Base-by-base conservation (phyloP, 2,797 vertebrate species). In the Pantherophis alleghaniensis region DNA sequence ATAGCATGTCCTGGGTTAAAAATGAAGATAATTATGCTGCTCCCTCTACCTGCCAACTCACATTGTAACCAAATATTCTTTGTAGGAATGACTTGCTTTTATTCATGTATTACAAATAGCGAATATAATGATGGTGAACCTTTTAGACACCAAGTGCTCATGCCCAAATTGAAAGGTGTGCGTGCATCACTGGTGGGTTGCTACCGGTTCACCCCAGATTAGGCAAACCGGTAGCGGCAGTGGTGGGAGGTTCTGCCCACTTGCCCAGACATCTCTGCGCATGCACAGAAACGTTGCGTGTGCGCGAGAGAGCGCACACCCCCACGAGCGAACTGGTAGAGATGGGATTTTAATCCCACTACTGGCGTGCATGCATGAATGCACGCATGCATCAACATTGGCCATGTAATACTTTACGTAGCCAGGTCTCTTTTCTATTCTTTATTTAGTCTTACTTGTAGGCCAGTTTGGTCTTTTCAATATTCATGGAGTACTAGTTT, bases 11-110 rank as follows among this genome's bases (percentile, higher is more conserved):
- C 2, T 56, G 5, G 7, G n/a, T 59, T 28, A 37, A 83, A 94
- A 74, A 87, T 61, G 11, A 90, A 59, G 56, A 28, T 24, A 93
- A 89, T 24, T 51, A 28, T 37, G 5, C 10, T 0, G 13, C n/a
- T 61, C 11, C 86, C 3, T 1, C 2, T 0, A 0, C 1, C n/a
- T 1, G 0, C 0, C 5, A 3, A 89, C 74, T 93, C 14, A 11
- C 37, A 16, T 24, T 61, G 83, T 93, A 94, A 32, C 42, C 0
- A 2, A 66, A 83, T 57, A 7, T 20, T 24, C 87, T 13, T 28
- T 7, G 4, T 5, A 79, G 87, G 92, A 89, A 26, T 2, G 22
- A 63, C 37, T 92, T 92, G 22, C 37, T 28, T 61, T 87, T 2
- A 42, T 51, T 42, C 59, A 51, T 53, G 83, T 79, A 51, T 59